Percentiles rank a stretch among this genome's conserved stretches.
phyloP scores from a whole-genome alignment of 2,797 vertebrate species.

The Mus caroli region DNA sequence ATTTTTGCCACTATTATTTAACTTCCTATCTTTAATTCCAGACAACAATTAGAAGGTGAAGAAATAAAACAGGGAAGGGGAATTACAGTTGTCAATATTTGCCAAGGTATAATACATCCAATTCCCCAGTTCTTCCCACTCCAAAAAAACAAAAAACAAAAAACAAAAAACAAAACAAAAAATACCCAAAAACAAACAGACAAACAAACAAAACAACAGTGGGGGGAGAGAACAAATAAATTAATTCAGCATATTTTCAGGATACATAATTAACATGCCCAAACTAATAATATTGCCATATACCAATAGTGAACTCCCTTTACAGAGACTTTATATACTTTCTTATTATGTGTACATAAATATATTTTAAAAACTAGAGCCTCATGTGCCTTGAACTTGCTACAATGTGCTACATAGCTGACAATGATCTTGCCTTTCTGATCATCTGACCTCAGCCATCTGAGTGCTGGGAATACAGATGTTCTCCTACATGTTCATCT shows the following conservation, averaged over 20 bases:
- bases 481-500: background rate
- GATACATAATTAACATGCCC: background rate
- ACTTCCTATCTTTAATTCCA: background rate
- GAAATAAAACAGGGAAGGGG: background rate
- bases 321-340: background rate
- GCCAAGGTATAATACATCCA: background rate
- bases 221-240: background rate
- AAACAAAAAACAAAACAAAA: background rate
- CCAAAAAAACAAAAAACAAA: background rate
- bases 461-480: background rate
- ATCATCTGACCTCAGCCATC: no score
- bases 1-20: background rate
- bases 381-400: background rate
- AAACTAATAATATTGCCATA: background rate
- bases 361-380: background rate
- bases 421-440: background rate
- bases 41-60: background rate
- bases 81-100: background rate
- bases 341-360: constrained; percentile 35
- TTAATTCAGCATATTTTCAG: background rate
- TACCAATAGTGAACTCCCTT: background rate
- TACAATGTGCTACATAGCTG: background rate
- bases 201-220: no score
- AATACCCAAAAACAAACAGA: no score
- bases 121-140: background rate